These are phyloP conservation scores for Limnephilus rhombicus DNA, from an alignment of 2,888 invertebrate species.

Conservation along the genomic window DNA sequence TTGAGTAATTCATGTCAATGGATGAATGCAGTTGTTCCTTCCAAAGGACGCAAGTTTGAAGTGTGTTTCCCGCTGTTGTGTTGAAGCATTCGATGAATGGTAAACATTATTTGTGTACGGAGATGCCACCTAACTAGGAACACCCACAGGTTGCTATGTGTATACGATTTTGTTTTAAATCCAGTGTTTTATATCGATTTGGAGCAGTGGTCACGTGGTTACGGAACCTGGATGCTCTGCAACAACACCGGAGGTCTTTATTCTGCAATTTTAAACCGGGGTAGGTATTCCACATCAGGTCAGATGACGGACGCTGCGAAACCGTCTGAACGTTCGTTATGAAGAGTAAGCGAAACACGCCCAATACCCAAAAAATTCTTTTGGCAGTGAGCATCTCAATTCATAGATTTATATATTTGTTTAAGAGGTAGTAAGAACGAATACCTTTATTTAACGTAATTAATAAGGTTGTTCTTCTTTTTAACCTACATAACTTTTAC, in stretches of 20 bases:
- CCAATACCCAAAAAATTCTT: no score
- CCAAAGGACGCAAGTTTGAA: neutral
- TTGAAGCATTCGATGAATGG: neutral
- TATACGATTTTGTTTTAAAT: neutral
- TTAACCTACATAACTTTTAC: no score
- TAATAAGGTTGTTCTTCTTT: no score
- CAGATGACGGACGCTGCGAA: no score
- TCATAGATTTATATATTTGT: neutral
- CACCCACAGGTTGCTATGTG: neutral
- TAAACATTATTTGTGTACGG: neutral
- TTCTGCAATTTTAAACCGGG: neutral
- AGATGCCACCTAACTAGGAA: neutral
- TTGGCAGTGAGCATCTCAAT: no score
- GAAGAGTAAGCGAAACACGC: no score
- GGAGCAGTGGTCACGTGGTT: neutral
- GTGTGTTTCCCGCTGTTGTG: neutral
- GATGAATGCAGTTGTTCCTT: conserved; percentile 32
- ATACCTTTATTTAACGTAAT: no score
- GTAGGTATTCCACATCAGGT: no score
- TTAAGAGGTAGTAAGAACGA: no score
- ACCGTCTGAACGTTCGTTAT: no score
- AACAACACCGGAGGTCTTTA: neutral
- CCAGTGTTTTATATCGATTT: neutral
- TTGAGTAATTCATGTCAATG: neutral
- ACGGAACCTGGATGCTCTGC: neutral